Percentiles rank a stretch among this genome's conserved stretches.
Conservation (phyloP, 2,888 invertebrate genomes). For the Pegoplata infirma region DNA sequence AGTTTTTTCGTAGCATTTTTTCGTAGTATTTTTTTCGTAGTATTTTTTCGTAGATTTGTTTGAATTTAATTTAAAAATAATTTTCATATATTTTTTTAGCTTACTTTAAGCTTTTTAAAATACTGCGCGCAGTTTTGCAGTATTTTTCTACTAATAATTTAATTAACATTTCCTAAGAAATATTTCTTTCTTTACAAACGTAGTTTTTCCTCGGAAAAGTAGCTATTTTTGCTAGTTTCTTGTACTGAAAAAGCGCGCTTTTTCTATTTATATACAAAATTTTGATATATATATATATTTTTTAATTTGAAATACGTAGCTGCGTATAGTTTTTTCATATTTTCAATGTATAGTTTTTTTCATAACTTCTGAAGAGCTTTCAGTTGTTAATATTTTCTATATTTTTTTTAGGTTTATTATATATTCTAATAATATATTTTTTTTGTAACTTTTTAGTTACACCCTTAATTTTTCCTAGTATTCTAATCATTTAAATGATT, state of each 20-base stretch:
- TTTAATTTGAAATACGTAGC: constrained; percentile 41
- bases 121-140: constrained; percentile 52
- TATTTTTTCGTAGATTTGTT: background rate
- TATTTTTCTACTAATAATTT: constrained; percentile 13
- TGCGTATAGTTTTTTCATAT: constrained; percentile 55
- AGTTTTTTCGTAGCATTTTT: background rate
- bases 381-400: constrained; percentile 40
- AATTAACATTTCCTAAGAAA: background rate
- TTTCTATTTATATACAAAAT: constrained; percentile 32
- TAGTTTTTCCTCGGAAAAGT: constrained; percentile 49
- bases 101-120: constrained; percentile 9
- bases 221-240: constrained; percentile 23
- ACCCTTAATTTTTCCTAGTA: constrained; percentile 25
- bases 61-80: background rate
- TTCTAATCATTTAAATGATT: constrained; percentile 15
- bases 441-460: constrained; percentile 55
- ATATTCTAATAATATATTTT: background rate
- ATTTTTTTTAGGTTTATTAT: constrained; percentile 16
- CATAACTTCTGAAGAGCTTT: constrained; percentile 60
- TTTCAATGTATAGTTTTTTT: constrained; percentile 21
- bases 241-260: constrained; percentile 57
- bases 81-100: constrained; percentile 5
- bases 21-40: background rate
- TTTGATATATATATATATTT: background rate
- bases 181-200: constrained; percentile 11